Evolutionary conservation across 2,888 invertebrate species (phyloP), one percentile per base, ranked within the genome.

Genomic region (Slavum lentiscoides): DNA sequence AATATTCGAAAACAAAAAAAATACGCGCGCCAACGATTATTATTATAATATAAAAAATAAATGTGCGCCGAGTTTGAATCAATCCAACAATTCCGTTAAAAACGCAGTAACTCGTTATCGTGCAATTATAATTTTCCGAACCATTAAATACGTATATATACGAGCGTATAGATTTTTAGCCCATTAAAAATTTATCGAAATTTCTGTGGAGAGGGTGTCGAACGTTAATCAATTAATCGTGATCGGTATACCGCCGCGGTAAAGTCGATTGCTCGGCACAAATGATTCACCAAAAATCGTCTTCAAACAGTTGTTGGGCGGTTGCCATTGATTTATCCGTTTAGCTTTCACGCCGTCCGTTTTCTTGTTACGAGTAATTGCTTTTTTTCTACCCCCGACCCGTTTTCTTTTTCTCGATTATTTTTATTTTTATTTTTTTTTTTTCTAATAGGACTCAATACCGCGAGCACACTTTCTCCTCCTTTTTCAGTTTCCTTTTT

Each of bases 291-390:
- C 55, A 21, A 49, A 30, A 77, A 70, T 77, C 69, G 64, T 72
- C 72, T 80, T 23, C 72, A 43, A 72, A 80, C 72, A 43, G 64
- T 72, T 66, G 55, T 80, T 80, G 80, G 70, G 39, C 43, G 72
- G 59, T 72, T 80, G 80, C 70, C 80, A 80, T 80, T 80, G 80
- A 80, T 80, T 80, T 80, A 80, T 80, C 64, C 80, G 58, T 72
- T 80, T 72, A 72, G 43, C 69, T 70, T 30, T 70, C 53, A 55
- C 64, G 72, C 72, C 80, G 64, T 80, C 80, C 64, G 62, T 70
- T 80, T 80, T 72, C 80, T 80, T 72, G 80, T 80, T 80, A 80
- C 80, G 62, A 80, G 72, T 80, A 80, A 80, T 80, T 80, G 80
- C 80, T 72, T 80, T 80, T 75, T 77, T 62, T 61, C 61, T 53